These are phyloP conservation scores for Onychomys torridus DNA, from an alignment of 2,797 vertebrate species.

Conservation along the genomic window DNA sequence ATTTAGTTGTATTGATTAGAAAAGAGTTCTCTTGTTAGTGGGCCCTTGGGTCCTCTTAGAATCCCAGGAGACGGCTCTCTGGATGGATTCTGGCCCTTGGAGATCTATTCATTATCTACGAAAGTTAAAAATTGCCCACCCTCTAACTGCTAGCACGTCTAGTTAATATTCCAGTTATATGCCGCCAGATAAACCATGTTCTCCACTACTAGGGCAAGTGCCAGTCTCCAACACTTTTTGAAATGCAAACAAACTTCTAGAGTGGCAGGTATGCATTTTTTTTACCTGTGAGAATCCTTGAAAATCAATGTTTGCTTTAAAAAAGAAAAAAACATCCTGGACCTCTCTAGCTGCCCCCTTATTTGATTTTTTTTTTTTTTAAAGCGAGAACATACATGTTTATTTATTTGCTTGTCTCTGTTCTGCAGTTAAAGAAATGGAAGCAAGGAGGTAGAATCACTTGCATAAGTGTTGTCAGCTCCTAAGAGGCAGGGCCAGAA, in stretches of 20 bases:
- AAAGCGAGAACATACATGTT: background rate
- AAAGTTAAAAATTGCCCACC: background rate
- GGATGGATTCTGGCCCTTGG: slow-evolving; percentile 29
- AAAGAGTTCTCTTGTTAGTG: slow-evolving; percentile 44
- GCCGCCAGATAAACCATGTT: background rate
- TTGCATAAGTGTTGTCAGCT: background rate
- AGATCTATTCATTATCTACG: slow-evolving; percentile 41
- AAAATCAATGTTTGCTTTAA: background rate
- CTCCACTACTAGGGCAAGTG: accelerated
- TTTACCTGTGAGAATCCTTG: background rate
- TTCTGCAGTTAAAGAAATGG: slow-evolving; percentile 3
- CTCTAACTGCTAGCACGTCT: background rate
- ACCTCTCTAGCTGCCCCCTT: background rate
- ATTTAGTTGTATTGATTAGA: slow-evolving; percentile 67
- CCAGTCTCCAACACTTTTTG: background rate
- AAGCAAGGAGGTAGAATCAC: background rate
- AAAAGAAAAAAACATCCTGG: background rate
- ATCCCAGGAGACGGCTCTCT: background rate
- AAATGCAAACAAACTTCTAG: slow-evolving; percentile 7
- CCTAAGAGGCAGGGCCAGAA: slow-evolving; percentile 56
- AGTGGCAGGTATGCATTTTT: slow-evolving; percentile 1
- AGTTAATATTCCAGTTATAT: background rate
- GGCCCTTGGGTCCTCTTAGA: slow-evolving; percentile 65
- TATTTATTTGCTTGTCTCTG: background rate
- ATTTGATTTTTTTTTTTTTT: background rate